Conservation (phyloP, 1,140 invertebrate genomes). For the Neodiprion lecontei region DNA sequence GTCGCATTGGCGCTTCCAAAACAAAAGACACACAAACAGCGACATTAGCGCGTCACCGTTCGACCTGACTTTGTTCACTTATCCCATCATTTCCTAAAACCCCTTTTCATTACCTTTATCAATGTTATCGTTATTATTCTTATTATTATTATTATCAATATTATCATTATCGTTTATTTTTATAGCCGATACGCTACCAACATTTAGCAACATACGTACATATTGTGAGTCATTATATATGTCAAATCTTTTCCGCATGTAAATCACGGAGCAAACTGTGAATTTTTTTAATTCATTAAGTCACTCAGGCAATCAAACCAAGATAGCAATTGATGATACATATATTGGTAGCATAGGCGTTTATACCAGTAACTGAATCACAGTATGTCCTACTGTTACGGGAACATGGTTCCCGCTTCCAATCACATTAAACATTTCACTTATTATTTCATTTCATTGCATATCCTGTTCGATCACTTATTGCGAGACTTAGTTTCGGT, state of each 20-base stretch:
- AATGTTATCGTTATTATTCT: background rate
- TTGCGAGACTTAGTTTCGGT: conserved; percentile 7
- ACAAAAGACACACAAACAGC: conserved; percentile 55
- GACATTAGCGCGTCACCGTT: conserved; percentile 50
- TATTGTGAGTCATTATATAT: too few species aligned
- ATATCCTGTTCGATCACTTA: conserved; percentile 2
- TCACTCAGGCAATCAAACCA: background rate
- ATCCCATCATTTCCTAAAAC: background rate
- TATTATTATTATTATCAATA: too few species aligned
- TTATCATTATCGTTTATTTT: too few species aligned
- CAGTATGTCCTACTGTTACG: background rate
- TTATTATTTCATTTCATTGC: background rate
- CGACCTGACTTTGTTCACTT: background rate
- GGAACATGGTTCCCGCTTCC: conserved; percentile 6
- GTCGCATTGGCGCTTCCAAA: conserved; percentile 56
- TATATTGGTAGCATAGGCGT: background rate
- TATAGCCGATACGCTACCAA: background rate
- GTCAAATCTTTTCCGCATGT: background rate
- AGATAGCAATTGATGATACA: background rate
- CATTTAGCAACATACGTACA: background rate
- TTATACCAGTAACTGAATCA: too few species aligned
- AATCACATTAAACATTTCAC: background rate
- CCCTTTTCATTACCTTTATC: background rate
- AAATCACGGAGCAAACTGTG: background rate
- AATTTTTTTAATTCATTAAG: background rate